Base-by-base conservation (phyloP, 92 coral and sea anemone genomes). In the Plumapathes pennacea region DNA sequence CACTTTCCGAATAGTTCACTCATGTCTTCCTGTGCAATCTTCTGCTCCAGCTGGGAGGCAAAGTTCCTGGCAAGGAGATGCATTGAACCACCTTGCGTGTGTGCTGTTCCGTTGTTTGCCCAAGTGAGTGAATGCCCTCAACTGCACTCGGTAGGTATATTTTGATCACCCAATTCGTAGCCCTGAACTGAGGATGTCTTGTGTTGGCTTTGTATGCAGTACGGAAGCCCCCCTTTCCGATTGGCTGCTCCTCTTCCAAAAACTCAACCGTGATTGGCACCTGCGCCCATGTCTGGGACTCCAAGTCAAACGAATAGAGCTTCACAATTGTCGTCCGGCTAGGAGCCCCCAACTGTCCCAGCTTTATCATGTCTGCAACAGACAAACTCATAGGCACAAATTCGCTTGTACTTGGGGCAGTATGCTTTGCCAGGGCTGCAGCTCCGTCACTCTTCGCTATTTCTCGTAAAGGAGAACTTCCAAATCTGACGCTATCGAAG, bases 11-110 rank as follows among this genome's bases (percentile, higher is more conserved):
- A 68, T 15, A 57, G 48, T 8, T 23, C 14, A 23, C 26, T 36
- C 1, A 12, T 22, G 43, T 72, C 32, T 13, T 32, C 31, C 38
- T 50, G 72, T 26, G 11, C 34, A 32, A 79, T 57, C 29, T 66
- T 45, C 7, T 52, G 58, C 42, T 54, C 50, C 23, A 76, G 53
- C 46, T 53, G 47, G 15, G 59, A 57, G 20, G 83, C 30, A 66
- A 80, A 72, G 36, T 80, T 74, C 51, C 60, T 49, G 28, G 77
- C 77, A 24, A 64, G 56, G 27, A 55, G 32, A 45, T 78, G 80
- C 85, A 78, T 68, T 69, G 78, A 27, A 78, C 77, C 19, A 78
- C 85, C 38, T 69, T 78, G 50, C 61, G 60, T 12, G 74, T 59
- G 57, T 78, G 85, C 29, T 52, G 48, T 62, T 71, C 74, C 17